phyloP scores from a whole-genome alignment of 2,113 vertebrate genomes.

The Zosterops japonicus region DNA sequence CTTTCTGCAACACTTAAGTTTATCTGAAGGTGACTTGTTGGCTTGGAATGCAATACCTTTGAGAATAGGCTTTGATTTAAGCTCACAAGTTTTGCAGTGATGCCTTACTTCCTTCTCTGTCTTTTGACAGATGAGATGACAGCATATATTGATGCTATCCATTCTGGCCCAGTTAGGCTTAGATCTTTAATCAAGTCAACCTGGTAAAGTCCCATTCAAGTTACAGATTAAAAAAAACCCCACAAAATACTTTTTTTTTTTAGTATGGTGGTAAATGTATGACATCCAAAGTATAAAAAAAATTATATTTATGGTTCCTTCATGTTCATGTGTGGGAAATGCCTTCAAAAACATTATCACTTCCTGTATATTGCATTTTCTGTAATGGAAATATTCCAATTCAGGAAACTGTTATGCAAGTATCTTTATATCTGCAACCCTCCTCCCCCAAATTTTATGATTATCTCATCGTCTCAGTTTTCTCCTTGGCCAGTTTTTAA shows the following conservation, averaged over 20 bases:
- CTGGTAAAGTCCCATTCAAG: neutral
- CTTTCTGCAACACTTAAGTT: neutral
- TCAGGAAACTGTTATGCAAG: neutral
- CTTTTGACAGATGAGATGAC: neutral
- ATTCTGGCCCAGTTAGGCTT: neutral
- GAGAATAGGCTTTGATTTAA: neutral
- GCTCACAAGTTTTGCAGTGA: neutral
- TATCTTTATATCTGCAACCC: neutral
- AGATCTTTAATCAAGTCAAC: neutral
- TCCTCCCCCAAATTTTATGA: neutral
- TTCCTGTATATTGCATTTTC: neutral
- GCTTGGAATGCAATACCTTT: neutral
- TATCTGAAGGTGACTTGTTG: neutral
- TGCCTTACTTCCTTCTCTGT: neutral
- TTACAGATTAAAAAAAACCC: neutral
- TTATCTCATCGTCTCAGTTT: neutral
- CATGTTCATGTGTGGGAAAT: neutral
- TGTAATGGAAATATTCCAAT: neutral
- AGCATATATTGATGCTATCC: neutral
- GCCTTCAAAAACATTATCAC: neutral
- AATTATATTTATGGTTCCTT: neutral
- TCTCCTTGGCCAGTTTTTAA: slow-evolving; percentile 7
- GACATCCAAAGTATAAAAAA: neutral
- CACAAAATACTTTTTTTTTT: neutral
- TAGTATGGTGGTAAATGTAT: neutral